Evolutionary conservation across 2,113 vertebrate species (phyloP).

Genomic region (Romanogobio albipinnatus): DNA sequence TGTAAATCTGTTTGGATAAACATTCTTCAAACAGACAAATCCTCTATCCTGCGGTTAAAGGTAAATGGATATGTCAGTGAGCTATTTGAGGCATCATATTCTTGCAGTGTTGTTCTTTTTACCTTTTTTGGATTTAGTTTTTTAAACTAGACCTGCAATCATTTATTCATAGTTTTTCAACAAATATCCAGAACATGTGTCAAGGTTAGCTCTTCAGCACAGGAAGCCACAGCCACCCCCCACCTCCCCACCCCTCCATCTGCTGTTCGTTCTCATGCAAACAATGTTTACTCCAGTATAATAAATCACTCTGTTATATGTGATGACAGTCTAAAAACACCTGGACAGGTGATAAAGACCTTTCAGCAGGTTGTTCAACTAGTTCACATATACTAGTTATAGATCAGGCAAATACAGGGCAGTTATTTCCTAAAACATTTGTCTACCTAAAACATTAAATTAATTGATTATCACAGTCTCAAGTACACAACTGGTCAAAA

Average conservation of each 20-base stretch:
- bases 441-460: too few species aligned
- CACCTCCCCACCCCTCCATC: slow-evolving; percentile 27
- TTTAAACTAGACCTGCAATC: not conserved
- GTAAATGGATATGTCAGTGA: not conserved
- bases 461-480: too few species aligned
- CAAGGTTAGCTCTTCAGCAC: slow-evolving; percentile 28
- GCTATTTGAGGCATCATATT: not conserved
- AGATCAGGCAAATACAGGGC: not conserved
- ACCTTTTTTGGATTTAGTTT: not conserved
- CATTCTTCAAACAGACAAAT: not conserved
- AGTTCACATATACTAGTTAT: not conserved
- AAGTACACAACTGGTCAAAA: too few species aligned
- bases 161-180: not conserved
- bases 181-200: not conserved
- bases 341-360: not conserved
- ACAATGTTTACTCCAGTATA: slow-evolving; percentile 21
- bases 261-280: slow-evolving; percentile 40
- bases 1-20: slow-evolving; percentile 1
- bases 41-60: not conserved
- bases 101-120: not conserved
- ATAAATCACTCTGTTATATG: not conserved
- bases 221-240: slow-evolving; percentile 12
- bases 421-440: not conserved
- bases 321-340: slow-evolving; percentile 21
- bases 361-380: not conserved